Percentiles rank a stretch among this genome's conserved stretches.
These are phyloP conservation scores for Gambusia holbrooki DNA, from an alignment of 2,113 vertebrate species.

Conservation along the genomic window DNA sequence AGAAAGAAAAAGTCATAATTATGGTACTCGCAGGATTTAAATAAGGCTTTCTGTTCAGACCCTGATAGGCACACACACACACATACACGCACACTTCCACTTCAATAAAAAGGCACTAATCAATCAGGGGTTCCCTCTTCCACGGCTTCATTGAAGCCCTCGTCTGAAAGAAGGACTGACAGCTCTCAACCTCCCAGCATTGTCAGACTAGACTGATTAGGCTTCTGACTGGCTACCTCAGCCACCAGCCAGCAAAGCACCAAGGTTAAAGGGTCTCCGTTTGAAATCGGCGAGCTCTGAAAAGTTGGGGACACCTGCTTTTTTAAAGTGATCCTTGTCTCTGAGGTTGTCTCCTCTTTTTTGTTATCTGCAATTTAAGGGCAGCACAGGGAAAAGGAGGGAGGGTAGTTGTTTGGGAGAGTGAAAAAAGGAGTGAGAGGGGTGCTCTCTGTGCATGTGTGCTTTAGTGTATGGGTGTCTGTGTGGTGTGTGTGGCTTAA, in stretches of 20 bases:
- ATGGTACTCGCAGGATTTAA: slow-evolving; percentile 76
- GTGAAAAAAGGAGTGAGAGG: slow-evolving; percentile 52
- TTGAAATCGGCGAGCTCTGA: slow-evolving; percentile 75
- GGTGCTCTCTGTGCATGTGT: slow-evolving; percentile 46
- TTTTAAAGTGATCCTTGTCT: slow-evolving; percentile 80
- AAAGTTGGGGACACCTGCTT: slow-evolving; percentile 85
- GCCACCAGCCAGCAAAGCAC: slow-evolving; percentile 74
- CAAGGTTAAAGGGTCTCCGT: slow-evolving; percentile 79
- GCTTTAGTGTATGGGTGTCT: slow-evolving; percentile 15
- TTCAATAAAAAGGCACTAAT: slow-evolving; percentile 82
- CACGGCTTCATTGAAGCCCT: slow-evolving; percentile 73
- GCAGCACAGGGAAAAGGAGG: slow-evolving; percentile 48
- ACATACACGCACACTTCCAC: slow-evolving; percentile 43
- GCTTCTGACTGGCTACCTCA: slow-evolving; percentile 78
- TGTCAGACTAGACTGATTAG: slow-evolving; percentile 80
- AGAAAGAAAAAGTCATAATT: slow-evolving; percentile 82
- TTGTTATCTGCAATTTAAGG: slow-evolving; percentile 76
- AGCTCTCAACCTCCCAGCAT: slow-evolving; percentile 80
- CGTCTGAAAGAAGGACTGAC: slow-evolving; percentile 79
- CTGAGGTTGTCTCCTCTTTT: slow-evolving; percentile 70
- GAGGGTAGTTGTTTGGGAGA: slow-evolving; percentile 66
- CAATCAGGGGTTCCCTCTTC: slow-evolving; percentile 77
- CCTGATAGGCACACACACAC: slow-evolving; percentile 54
- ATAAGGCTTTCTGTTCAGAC: slow-evolving; percentile 72
- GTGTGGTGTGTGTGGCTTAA: slow-evolving; percentile 58